Evolutionary conservation across 2,113 vertebrate genomes (phyloP), one percentile per base, ranked within the genome.

Genomic region (Engystomops pustulosus): DNA sequence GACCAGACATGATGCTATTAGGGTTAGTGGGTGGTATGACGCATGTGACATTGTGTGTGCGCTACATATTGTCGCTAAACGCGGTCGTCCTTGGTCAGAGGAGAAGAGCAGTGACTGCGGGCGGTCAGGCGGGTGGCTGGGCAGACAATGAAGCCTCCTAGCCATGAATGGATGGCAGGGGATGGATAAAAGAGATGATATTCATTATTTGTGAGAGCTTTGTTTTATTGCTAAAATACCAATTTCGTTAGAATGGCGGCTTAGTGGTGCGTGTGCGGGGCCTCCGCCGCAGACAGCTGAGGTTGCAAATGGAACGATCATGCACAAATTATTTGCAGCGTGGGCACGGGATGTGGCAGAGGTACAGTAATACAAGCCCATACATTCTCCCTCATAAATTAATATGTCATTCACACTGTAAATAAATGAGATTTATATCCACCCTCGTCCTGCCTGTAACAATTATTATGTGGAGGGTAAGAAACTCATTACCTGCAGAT

Each of bases 331-430:
- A 69, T 82, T 38, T 27, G 34, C 60, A 14, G 60, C 51, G 58
- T 23, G 49, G 81, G 81, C 25, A 76, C 23, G 4, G 55, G 60
- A 2, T 3, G 30, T 6, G 41, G 69, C 44, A 14, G 44, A 23
- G 41, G 44, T 30, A 32, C 45, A 18, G 41, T 69, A 30, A 78
- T 6, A 78, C 60, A 14, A 62, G 68, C 53, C 53, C 49, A 72
- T 82, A 41, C 68, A 82, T 82, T 60, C 69, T 72, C 80, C 53
- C 44, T 27, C 36, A 78, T 77, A 84, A 84, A 84, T 84, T 84
- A 84, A 84, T 55, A 45, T 84, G 82, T 84, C 82, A 84, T 69
- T 84, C 74, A 78, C 82, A 41, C 45, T 2, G 60, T 51, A 76
- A 51, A 84, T 53, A 84, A 78, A 84, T 77, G 60, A 78, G 71